Percentiles rank a stretch among this genome's conserved stretches.
These are phyloP conservation scores for Synodontis membranacea DNA, from an alignment of 2,113 vertebrate genomes.

Conservation along the genomic window DNA sequence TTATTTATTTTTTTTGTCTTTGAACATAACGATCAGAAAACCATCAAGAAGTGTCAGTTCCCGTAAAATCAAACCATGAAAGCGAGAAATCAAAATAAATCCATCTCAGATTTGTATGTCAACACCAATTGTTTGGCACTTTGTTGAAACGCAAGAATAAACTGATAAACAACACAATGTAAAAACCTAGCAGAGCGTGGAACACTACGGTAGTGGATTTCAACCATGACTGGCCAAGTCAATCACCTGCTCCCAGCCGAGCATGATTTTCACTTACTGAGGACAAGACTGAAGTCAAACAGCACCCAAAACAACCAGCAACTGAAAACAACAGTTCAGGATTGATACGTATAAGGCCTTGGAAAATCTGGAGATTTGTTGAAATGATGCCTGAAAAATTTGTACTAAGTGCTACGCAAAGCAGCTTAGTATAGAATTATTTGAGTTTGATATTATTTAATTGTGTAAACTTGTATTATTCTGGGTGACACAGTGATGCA, in stretches of 20 bases:
- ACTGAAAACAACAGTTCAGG: neutral
- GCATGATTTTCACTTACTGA: neutral
- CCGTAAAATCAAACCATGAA: constrained; percentile 1
- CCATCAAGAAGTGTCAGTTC: neutral
- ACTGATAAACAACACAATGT: neutral
- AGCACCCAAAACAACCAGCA: neutral
- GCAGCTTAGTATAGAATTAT: neutral
- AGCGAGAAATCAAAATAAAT: constrained; percentile 7
- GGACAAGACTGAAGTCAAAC: neutral
- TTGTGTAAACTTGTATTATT: neutral
- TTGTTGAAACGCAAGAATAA: neutral
- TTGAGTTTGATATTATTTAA: neutral
- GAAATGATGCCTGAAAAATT: neutral
- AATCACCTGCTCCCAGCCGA: neutral
- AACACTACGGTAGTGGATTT: constrained; percentile 10
- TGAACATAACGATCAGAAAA: neutral
- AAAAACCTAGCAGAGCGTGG: constrained; percentile 8
- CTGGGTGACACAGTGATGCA: neutral
- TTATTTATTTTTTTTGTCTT: neutral
- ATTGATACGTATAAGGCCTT: neutral
- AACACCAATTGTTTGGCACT: neutral
- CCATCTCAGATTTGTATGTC: neutral
- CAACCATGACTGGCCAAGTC: constrained; percentile 10
- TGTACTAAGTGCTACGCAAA: neutral
- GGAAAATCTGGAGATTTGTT: neutral